Evolutionary conservation across 2,888 invertebrate genomes (phyloP), one percentile per base, ranked within the genome.

Genomic region (Drosophila pseudotakahashii): DNA sequence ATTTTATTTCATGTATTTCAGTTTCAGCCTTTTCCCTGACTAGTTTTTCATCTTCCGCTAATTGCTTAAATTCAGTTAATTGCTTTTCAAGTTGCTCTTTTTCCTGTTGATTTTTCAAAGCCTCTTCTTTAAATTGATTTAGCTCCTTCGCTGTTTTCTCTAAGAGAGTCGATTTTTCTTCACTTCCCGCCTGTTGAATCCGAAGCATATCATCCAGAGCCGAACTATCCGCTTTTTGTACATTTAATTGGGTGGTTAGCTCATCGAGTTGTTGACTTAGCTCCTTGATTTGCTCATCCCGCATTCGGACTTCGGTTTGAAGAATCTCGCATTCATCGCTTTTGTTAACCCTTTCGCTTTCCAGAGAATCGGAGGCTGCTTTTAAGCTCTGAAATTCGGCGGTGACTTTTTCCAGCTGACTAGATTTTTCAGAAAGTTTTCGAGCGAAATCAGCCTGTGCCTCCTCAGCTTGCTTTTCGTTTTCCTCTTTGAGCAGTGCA

Each of bases 201-300:
- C 83, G 88, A 0, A 90, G 77, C 76, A 89, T 61, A 23, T 90
- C 90, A 36, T 91, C 90, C n/a, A 91, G 58, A 9, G 89, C 81
- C 0, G 79, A 78, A 42, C 78, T 90, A 57, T 90, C 90, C 4
- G 89, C 89, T 32, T 71, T 81, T 55, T 89, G 90, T 14, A 89
- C 78, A n/a, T 85, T 83, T 0, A 89, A 47, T 30, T 90, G 81
- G 1, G 85, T 79, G 3, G 68, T 80, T 7, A 85, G 23, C 42
- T 91, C 88, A 1, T 84, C 79, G 16, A 90, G 26, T 44, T 89
- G 78, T 4, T 82, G 85, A 32, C 55, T 76, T 0, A 88, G 52
- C 13, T 81, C 81, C 30, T 81, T 77, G 36, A 90, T 62, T 44
- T 90, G 87, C 3, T 80, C 80, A 44, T 88, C 81, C 0, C 83